Evolutionary conservation across 2,113 vertebrate genomes (phyloP).

Genomic region (Paramisgurnus dabryanus): DNA sequence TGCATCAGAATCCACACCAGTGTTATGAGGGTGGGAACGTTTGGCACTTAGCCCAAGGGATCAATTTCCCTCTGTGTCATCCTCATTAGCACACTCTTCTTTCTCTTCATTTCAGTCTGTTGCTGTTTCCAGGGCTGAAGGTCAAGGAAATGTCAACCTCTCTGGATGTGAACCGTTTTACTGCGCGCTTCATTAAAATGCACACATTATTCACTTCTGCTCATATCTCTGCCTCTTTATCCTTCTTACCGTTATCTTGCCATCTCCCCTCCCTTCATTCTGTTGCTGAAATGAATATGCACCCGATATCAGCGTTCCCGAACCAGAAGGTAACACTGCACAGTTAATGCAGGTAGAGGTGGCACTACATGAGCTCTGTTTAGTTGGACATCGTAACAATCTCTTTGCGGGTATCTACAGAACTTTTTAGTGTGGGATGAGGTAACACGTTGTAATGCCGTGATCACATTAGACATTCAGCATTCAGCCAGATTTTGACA

Average conservation of each 20-base stretch:
- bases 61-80: slow-evolving; percentile 42
- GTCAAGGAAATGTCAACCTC: slow-evolving; percentile 61
- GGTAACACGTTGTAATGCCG: background rate
- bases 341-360: slow-evolving; percentile 25
- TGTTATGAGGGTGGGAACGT: background rate
- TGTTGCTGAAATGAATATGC: slow-evolving; percentile 41
- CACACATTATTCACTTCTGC: slow-evolving; percentile 44
- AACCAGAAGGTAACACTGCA: background rate
- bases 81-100: slow-evolving; percentile 60
- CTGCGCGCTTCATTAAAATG: slow-evolving; percentile 50
- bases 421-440: background rate
- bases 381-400: slow-evolving; percentile 18
- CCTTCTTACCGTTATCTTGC: background rate
- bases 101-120: slow-evolving; percentile 54
- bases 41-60: slow-evolving; percentile 37
- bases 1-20: slow-evolving; percentile 8
- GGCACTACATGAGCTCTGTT: slow-evolving; percentile 4
- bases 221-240: slow-evolving; percentile 31
- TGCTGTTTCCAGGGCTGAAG: slow-evolving; percentile 59
- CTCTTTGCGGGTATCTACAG: background rate
- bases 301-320: slow-evolving; percentile 47
- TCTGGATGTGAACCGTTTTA: slow-evolving; percentile 43
- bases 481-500: too few relatives aligned
- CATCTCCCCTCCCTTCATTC: slow-evolving; percentile 6
- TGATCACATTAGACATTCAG: too few relatives aligned